Percentiles rank a stretch among this genome's conserved stretches.
Evolutionary conservation across 2,797 vertebrate genomes (phyloP).

Genomic region (Poecilia gillii): DNA sequence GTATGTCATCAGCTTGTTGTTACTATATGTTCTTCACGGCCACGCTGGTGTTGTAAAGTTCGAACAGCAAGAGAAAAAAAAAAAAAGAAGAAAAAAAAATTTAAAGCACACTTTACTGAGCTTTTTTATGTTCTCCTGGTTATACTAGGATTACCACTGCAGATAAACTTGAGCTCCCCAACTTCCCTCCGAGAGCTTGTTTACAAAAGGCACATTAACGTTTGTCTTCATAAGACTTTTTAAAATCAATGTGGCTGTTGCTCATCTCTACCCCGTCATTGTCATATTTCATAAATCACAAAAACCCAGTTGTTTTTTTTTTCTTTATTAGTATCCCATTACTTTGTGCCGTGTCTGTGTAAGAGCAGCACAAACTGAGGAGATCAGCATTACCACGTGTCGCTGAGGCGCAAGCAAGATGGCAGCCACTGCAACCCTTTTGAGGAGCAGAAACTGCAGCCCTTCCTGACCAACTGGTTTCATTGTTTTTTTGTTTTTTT

Average conservation of each 20-base stretch:
- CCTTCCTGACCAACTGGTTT: conserved; percentile 50
- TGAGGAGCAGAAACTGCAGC: conserved; percentile 21
- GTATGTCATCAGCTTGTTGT: conserved; percentile 69
- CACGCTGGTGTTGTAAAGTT: conserved; percentile 68
- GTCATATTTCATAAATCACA: conserved; percentile 51
- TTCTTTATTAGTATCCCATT: conserved; percentile 11
- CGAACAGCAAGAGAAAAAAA: conserved; percentile 61
- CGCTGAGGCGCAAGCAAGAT: conserved; percentile 7
- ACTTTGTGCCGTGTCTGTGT: conserved; percentile 28
- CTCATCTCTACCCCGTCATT: conserved; percentile 36
- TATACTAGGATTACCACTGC: conserved; percentile 33
- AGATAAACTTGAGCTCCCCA: conserved; percentile 47
- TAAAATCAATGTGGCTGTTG: conserved; percentile 48
- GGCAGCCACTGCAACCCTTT: neutral
- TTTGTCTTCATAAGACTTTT: conserved; percentile 59
- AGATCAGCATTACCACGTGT: conserved; percentile 6
- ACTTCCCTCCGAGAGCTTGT: conserved; percentile 70
- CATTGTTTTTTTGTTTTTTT: conserved; percentile 72
- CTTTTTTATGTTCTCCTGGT: conserved; percentile 37
- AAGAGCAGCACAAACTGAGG: conserved; percentile 27
- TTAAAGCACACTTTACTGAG: conserved; percentile 73
- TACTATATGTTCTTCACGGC: conserved; percentile 49
- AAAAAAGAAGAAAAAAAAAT: conserved; percentile 37
- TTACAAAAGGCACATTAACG: conserved; percentile 71
- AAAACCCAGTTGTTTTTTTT: conserved; percentile 32